A percentile compares a stretch with the other conserved stretches of the same genome.
Evolutionary conservation across 1,140 invertebrate species (phyloP).

Genomic region (Hyles euphorbiae): DNA sequence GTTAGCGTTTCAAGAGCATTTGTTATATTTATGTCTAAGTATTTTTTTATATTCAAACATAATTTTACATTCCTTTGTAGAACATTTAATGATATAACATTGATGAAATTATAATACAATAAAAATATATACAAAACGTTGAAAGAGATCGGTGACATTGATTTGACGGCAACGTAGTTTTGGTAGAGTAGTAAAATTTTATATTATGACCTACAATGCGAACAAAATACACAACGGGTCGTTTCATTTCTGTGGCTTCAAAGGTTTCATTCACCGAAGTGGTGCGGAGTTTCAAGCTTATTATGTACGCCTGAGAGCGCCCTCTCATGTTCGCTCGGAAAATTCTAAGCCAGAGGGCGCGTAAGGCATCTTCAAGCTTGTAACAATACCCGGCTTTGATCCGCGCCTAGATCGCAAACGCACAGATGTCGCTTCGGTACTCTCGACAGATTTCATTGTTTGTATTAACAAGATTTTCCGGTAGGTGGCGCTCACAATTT

Average conservation of each 20-base stretch:
- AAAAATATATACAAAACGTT: background rate
- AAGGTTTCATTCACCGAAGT: slow-evolving; percentile 15
- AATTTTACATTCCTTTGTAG: too few relatives aligned
- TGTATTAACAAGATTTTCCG: too few relatives aligned
- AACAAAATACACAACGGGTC: slow-evolving; percentile 9
- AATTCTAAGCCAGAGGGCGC: background rate
- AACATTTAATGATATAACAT: too few relatives aligned
- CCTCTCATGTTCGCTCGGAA: background rate
- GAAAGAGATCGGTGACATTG: slow-evolving; percentile 11
- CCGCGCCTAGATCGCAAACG: background rate
- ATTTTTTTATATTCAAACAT: too few relatives aligned
- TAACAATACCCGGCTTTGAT: background rate
- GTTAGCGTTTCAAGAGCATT: slow-evolving; percentile 6
- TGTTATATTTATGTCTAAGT: background rate
- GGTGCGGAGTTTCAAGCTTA: slow-evolving; percentile 10
- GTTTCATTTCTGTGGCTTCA: slow-evolving; percentile 12
- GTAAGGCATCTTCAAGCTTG: background rate
- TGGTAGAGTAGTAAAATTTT: slow-evolving; percentile 13
- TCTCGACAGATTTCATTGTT: too few relatives aligned
- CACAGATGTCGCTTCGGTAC: slow-evolving; percentile 3
- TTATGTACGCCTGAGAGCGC: background rate
- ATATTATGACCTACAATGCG: slow-evolving; percentile 13
- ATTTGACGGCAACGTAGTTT: slow-evolving; percentile 11
- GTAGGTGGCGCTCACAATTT: too few relatives aligned
- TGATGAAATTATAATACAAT: background rate